These are phyloP conservation scores for Athetis lepigone DNA, from an alignment of 2,888 invertebrate genomes.

Conservation along the genomic window DNA sequence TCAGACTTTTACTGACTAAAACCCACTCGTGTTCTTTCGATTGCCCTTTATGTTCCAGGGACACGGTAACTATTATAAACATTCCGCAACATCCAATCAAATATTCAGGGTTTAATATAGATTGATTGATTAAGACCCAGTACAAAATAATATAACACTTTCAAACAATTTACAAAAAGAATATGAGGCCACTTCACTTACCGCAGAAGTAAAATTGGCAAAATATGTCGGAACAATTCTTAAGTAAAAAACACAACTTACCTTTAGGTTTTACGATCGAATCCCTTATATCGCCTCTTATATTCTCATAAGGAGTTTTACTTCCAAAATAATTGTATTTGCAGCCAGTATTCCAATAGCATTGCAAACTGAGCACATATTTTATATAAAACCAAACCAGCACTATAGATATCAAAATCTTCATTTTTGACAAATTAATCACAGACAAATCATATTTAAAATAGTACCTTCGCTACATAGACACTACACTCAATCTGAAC, in stretches of 20 bases:
- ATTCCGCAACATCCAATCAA: no score
- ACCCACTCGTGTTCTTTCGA: no score
- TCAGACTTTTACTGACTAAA: no score
- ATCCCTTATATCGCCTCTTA: conserved; percentile 81
- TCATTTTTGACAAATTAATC: conserved; percentile 24
- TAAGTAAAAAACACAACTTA: conserved; percentile 35
- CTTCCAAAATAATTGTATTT: conserved; percentile 79
- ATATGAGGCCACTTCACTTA: no score
- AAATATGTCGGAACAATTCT: conserved; percentile 18
- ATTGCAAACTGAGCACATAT: conserved; percentile 60
- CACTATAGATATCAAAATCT: conserved; percentile 11
- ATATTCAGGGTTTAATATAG: no score
- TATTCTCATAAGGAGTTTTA: conserved; percentile 79
- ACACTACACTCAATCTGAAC: conserved; percentile 39
- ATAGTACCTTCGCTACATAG: not conserved
- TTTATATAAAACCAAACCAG: conserved; percentile 35
- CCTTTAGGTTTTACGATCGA: conserved; percentile 61
- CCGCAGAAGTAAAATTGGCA: conserved; percentile 2
- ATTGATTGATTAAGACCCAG: no score
- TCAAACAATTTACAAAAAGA: conserved; percentile 15
- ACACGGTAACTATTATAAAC: no score
- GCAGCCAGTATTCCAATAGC: conserved; percentile 80
- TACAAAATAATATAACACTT: no score
- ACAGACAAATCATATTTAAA: not conserved
- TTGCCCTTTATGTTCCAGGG: no score